Evolutionary conservation across 2,797 vertebrate genomes (phyloP), one percentile per base, ranked within the genome.

Genomic region (Heliangelus exortis): DNA sequence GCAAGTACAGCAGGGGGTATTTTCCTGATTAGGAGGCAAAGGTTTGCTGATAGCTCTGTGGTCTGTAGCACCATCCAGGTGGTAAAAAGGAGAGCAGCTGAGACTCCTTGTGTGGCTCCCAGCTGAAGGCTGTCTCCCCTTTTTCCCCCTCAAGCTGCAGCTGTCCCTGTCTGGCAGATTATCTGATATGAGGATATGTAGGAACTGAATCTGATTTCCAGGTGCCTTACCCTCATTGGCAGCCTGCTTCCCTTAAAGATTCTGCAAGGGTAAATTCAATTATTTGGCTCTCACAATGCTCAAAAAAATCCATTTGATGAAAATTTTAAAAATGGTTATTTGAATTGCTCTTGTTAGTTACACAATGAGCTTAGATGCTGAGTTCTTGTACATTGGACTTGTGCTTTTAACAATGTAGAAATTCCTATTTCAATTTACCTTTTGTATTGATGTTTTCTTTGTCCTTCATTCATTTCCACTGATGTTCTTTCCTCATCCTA

Each of bases 81-180:
- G 92, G 73, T 33, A 15, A 57, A 65, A 36, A 67, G 29, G 22
- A 36, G 57, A 84, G 73, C 88, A 86, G 50, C 68, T 81, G 90
- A 29, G 78, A 9, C 34, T 79, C 29, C 67, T 76, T 87, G 7
- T 12, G 45, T 31, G 61, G 25, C 53, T 89, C 63, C 63, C 54
- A 9, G 2, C 0, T 66, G 63, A 68, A 69, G 33, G 58, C 54
- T 61, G 4, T 26, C 83, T 69, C 43, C 39, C 47, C 28, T 83
- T 80, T 23, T 66, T 7, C 10, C 8, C 15, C 5, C 12, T 71
- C 36, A 9, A 33, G 12, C 54, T 9, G 7, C 69, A 90, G 76
- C 87, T 89, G 65, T 74, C 57, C 51, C 73, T 73, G n/a, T 65
- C 87, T 87, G 82, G 51, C 57, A 75, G 63, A 89, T 88, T 91